These are phyloP conservation scores for Drosophila elegans DNA, from an alignment of 1,140 invertebrate genomes.

Conservation along the genomic window DNA sequence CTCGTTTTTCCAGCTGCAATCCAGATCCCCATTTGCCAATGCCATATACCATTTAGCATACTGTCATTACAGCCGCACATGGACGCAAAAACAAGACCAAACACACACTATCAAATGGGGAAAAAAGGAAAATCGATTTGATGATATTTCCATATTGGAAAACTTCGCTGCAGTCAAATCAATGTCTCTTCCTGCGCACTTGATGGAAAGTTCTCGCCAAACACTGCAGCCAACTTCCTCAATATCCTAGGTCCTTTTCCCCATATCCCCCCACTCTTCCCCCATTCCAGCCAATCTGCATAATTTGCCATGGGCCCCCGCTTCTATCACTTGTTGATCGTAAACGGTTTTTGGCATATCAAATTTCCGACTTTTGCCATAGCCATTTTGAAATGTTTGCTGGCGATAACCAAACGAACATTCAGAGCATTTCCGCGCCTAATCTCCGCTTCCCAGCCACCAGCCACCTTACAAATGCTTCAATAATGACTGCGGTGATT, in stretches of 20 bases:
- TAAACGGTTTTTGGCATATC: conserved; percentile 52
- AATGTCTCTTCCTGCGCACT: conserved; percentile 59
- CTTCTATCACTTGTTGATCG: conserved; percentile 75
- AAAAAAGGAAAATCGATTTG: conserved; percentile 48
- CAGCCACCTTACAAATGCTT: conserved; percentile 66
- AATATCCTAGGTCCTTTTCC: conserved; percentile 38
- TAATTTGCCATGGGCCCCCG: conserved; percentile 57
- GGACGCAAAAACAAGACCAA: conserved; percentile 10
- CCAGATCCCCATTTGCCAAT: conserved; percentile 24
- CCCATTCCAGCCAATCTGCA: conserved; percentile 53
- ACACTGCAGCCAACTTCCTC: conserved; percentile 61
- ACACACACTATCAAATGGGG: neutral
- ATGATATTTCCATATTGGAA: conserved; percentile 63
- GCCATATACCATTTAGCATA: conserved; percentile 14
- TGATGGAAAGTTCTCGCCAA: conserved; percentile 57
- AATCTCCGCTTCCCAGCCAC: conserved; percentile 63
- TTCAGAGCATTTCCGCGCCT: conserved; percentile 65
- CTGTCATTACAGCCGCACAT: conserved; percentile 18
- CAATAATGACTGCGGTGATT: conserved; percentile 64
- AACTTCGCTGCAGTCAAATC: conserved; percentile 59
- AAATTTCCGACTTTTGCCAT: conserved; percentile 69
- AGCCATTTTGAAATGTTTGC: conserved; percentile 39
- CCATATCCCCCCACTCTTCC: neutral
- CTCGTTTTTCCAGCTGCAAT: conserved; percentile 2
- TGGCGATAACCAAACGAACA: conserved; percentile 52